These are phyloP conservation scores for Lateolabrax maculatus DNA, from an alignment of 2,797 vertebrate genomes.

Conservation along the genomic window DNA sequence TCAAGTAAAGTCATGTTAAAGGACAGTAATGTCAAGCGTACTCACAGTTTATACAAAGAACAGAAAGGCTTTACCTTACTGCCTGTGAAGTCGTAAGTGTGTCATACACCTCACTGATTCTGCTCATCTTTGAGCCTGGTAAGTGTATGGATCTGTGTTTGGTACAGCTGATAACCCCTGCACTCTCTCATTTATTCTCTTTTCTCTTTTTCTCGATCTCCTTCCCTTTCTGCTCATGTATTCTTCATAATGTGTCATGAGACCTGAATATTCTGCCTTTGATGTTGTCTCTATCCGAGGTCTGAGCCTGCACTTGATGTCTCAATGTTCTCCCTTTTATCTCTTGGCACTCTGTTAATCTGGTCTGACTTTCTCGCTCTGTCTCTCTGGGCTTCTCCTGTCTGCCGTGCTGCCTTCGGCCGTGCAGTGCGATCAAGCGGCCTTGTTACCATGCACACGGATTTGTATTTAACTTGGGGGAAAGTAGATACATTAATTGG, in stretches of 20 bases:
- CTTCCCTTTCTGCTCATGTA: slow-evolving; percentile 63
- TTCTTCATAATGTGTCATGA: slow-evolving; percentile 73
- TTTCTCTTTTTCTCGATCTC: slow-evolving; percentile 49
- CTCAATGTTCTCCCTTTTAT: slow-evolving; percentile 77
- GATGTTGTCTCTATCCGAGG: slow-evolving; percentile 75
- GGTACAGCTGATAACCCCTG: slow-evolving; percentile 65
- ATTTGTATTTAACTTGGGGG: slow-evolving; percentile 11
- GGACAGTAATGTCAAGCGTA: no score
- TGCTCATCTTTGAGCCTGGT: slow-evolving; percentile 66
- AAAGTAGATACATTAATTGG: background rate
- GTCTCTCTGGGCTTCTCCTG: slow-evolving; percentile 52
- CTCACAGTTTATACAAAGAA: background rate
- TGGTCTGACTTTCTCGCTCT: slow-evolving; percentile 61
- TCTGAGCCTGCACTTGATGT: slow-evolving; percentile 73
- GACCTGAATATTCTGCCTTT: slow-evolving; percentile 78
- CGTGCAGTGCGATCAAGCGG: background rate
- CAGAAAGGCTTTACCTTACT: slow-evolving; percentile 11
- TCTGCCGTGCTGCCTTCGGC: slow-evolving; percentile 70
- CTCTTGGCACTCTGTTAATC: slow-evolving; percentile 69
- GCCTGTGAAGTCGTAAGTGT: slow-evolving; percentile 22
- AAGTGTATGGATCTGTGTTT: slow-evolving; percentile 68
- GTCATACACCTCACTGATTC: slow-evolving; percentile 33
- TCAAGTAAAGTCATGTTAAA: slow-evolving; percentile 2
- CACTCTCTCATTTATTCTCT: slow-evolving; percentile 66
- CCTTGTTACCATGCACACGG: slow-evolving; percentile 13